Evolutionary conservation across 2,113 vertebrate genomes (phyloP), one percentile per base, ranked within the genome.

Genomic region (Leptobrachium leishanense): DNA sequence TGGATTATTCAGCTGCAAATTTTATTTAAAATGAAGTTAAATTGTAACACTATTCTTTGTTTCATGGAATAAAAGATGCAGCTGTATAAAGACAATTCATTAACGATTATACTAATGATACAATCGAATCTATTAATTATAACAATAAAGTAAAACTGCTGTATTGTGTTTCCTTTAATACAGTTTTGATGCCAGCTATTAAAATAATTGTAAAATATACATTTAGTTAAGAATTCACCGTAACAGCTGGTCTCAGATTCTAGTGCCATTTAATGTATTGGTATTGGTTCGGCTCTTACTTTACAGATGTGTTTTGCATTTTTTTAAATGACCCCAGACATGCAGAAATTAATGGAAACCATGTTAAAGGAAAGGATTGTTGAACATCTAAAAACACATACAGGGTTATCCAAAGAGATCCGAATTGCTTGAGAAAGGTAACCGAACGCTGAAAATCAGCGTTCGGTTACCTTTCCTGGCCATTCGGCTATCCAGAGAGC

Each of bases 71-170:
- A 66, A 66, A 66, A 40, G 1, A 43, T 43, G 43, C 67, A 68
- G 41, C 41, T 68, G 42, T 39, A 43, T 41, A 13, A 9, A 44
- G 41, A 5, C 43, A 68, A 68, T 68, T 68, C 8, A 44, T 68
- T 68, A 43, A 68, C 10, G 2, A 68, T 68, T 43, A 42, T 7
- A 43, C 11, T 44, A 68, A 68, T 68, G 67, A 68, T 68, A 68
- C 67, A 12, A 68, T 43, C 44, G 11, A 44, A 68, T 68, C 67
- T 43, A 68, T 68, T 68, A 68, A 68, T 68, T 68, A 44, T 6
- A 12, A 43, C 67, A 68, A 68, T 68, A 43, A 68, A 43, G 43
- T 9, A 68, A 59, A 43, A 13, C 67, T 7, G 67, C 40, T 43
- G 41, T 43, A 68, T 68, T 68, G 67, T 65, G 39, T 41, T 65